phyloP scores from a whole-genome alignment of 2,888 invertebrate genomes.

The Thysanoteuthis rhombus region DNA sequence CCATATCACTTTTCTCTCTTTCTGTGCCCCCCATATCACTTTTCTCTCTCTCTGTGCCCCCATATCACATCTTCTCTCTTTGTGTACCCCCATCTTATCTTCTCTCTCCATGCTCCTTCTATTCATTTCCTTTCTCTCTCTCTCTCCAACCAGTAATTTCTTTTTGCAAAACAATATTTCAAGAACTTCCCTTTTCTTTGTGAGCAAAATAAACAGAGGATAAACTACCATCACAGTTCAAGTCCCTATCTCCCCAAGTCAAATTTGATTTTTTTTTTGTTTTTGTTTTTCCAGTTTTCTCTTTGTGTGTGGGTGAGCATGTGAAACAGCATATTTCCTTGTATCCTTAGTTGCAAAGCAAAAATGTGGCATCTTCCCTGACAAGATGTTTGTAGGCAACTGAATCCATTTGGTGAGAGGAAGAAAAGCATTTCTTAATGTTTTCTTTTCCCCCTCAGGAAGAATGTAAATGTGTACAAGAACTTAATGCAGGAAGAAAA shows the following conservation, averaged over 20 bases:
- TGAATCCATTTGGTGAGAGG: not conserved
- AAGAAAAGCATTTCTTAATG: not conserved
- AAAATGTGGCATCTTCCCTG: not conserved
- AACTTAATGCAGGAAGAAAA: not conserved
- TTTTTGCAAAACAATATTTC: not conserved
- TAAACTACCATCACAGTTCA: not conserved
- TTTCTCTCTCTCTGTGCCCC: not conserved
- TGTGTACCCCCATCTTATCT: not conserved
- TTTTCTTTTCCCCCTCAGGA: not conserved
- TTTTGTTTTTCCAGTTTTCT: not conserved
- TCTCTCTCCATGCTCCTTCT: not conserved
- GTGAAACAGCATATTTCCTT: not conserved
- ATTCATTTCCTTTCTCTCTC: no score
- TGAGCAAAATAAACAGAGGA: not conserved
- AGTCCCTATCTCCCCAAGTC: not conserved
- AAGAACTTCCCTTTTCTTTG: not conserved
- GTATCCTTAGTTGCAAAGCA: not conserved
- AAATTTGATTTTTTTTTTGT: not conserved
- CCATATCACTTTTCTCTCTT: not conserved
- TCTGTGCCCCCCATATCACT: not conserved
- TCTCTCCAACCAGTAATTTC: no score
- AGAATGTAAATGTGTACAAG: slow-evolving; percentile 12
- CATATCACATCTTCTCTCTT: not conserved
- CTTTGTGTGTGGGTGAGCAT: not conserved
- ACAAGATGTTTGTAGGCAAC: not conserved